Conservation (phyloP, 2,888 invertebrate genomes). For the Rapana venosa region DNA sequence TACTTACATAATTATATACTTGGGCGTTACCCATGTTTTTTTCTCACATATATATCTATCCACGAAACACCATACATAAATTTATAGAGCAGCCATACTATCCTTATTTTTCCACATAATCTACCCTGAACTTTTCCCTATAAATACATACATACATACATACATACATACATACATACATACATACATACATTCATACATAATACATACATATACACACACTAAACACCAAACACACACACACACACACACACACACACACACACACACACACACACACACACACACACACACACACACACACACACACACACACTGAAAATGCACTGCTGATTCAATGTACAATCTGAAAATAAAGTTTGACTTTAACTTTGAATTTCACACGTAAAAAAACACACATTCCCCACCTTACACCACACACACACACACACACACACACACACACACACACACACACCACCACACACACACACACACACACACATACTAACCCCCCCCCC, state of each 20-base stretch:
- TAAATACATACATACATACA: slow-evolving; percentile 16
- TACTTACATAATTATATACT: too few relatives aligned
- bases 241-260: background rate
- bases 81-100: too few relatives aligned
- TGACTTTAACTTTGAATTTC: too few relatives aligned
- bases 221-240: background rate
- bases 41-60: too few relatives aligned
- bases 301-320: background rate
- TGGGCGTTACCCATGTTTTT: too few relatives aligned
- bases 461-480: background rate
- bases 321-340: too few relatives aligned
- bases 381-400: too few relatives aligned
- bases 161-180: slow-evolving; percentile 27
- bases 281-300: background rate
- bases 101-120: too few relatives aligned
- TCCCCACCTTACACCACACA: background rate
- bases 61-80: too few relatives aligned
- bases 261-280: background rate
- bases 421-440: background rate
- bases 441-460: background rate
- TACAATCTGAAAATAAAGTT: too few relatives aligned
- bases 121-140: background rate
- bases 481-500: background rate
- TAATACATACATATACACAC: background rate
- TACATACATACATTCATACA: slow-evolving; percentile 20